Evolutionary conservation across 1,140 invertebrate species (phyloP).

Genomic region (Drosophila suzukii): DNA sequence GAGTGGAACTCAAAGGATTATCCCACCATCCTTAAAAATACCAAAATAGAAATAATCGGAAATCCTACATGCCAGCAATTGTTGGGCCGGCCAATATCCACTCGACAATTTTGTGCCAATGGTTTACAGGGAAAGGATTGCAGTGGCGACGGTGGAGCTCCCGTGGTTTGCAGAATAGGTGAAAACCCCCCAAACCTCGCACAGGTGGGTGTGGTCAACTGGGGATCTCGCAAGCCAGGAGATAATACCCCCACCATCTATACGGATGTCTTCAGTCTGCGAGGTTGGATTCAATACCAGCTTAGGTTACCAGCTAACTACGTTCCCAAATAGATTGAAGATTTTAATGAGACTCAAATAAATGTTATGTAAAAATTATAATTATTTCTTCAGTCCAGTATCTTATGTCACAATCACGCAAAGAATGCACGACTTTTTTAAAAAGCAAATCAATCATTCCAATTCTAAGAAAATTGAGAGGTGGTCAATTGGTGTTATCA

Average conservation of each 20-base stretch:
- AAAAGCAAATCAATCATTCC: too few relatives aligned
- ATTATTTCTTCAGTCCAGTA: too few relatives aligned
- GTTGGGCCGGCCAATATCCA: accelerated
- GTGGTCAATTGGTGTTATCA: background rate
- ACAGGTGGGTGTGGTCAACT: background rate
- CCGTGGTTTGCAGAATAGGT: background rate
- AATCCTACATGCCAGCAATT: background rate
- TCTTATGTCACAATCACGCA: too few relatives aligned
- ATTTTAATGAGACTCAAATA: too few relatives aligned
- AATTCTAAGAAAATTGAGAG: background rate
- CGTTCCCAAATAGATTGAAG: too few relatives aligned
- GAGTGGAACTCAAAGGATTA: background rate
- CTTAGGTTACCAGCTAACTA: background rate
- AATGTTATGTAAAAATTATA: too few relatives aligned
- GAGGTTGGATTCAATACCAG: background rate
- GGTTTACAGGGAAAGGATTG: background rate
- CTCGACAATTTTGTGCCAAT: background rate
- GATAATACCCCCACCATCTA: background rate
- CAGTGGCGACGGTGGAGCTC: constrained; percentile 2
- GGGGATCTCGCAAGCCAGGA: too few relatives aligned
- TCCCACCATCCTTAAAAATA: background rate
- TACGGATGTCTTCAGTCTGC: background rate
- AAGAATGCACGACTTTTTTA: background rate
- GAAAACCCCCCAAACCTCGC: background rate
- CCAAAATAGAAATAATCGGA: background rate